Evolutionary conservation across 2,113 vertebrate species (phyloP), one percentile per base, ranked within the genome.

Genomic region (Castor canadensis): DNA sequence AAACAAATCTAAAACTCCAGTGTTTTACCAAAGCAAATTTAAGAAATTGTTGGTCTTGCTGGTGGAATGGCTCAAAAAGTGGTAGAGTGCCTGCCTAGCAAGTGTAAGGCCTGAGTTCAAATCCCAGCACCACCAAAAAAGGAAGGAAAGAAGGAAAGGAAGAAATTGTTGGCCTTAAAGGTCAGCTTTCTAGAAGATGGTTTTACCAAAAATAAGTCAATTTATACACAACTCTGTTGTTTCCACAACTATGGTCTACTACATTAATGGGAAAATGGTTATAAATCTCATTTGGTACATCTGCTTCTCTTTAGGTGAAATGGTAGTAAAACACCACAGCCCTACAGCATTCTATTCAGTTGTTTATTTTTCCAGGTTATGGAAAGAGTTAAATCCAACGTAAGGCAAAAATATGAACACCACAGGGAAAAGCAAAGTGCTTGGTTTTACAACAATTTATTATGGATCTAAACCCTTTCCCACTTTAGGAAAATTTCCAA

Each of bases 261-360:
- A 35, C 43, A 38, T 82, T 94, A 49, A 19, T 77, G 58, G 95
- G 64, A 96, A 96, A 90, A 84, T 32, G 40, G 56, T 80, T 93
- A 35, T 71, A 82, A 92, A 79, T 81, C 89, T 94, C 13, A 64
- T 90, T 91, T 86, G 85, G 45, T 67, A 54, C 87, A 81, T 35
- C 71, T 91, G 66, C 85, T 96, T 96, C 69, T 87, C 83, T 97
- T 90, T 73, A 94, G 54, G 62, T 94, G 80, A 58, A 83, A 47
- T 85, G 83, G 64, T 43, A 95, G 26, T 92, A 83, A 56, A 77
- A 38, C 75, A 95, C n/a, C 47, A 35, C 13, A 67, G 62, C 73
- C 1, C 73, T 95, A 35, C 30, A 96, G 49, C 38, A 77, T 24
- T 10, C 35, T 94, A 38, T 45, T 86, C 52, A 43, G 82, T 66